phyloP scores from a whole-genome alignment of 2,113 vertebrate genomes.

The Naja naja region DNA sequence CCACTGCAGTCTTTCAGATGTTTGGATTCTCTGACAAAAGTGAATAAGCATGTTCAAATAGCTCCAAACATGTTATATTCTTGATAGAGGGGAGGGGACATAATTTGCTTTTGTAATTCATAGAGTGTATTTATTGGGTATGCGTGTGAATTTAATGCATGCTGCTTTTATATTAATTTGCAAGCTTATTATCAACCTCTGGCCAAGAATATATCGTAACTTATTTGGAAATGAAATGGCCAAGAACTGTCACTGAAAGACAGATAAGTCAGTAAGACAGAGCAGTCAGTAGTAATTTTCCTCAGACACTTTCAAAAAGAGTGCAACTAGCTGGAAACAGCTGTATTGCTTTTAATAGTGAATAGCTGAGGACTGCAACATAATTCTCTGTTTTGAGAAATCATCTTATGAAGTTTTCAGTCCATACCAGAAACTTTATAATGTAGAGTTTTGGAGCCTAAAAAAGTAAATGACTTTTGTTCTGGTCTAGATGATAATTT shows the following conservation, averaged over 20 bases:
- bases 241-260: neutral
- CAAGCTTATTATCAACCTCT: neutral
- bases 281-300: neutral
- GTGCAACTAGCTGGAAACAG: neutral
- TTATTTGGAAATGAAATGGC: neutral
- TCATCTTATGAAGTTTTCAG: neutral
- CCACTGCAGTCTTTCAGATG: neutral
- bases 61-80: neutral
- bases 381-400: neutral
- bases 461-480: neutral
- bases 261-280: neutral
- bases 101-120: neutral
- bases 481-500: neutral
- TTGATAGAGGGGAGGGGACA: too few species aligned
- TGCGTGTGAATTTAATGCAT: neutral
- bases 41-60: neutral
- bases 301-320: neutral
- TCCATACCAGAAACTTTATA: neutral
- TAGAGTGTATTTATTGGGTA: neutral
- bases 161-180: neutral
- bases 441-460: neutral
- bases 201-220: neutral
- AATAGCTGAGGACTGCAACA: neutral
- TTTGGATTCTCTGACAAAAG: neutral
- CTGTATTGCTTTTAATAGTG: neutral